Percentiles rank a stretch among this genome's conserved stretches.
phyloP scores from a whole-genome alignment of 1,140 invertebrate genomes.

The Pseudomyrmex concolor region DNA sequence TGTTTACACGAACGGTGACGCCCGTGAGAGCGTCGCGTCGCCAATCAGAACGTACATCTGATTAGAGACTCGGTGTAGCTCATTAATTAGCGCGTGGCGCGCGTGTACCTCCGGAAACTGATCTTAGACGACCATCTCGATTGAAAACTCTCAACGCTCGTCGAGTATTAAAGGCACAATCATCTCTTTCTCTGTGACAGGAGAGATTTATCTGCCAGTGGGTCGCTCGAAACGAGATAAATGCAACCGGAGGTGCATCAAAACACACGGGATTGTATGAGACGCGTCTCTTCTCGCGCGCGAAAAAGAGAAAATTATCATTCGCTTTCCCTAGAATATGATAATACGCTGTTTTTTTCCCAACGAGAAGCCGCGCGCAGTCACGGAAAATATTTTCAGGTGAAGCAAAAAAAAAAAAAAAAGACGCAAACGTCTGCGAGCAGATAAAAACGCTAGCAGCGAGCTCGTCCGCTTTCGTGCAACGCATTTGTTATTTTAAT shows the following conservation, averaged over 20 bases:
- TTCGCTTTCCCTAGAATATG: slow-evolving; percentile 41
- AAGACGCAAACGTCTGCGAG: slow-evolving; percentile 31
- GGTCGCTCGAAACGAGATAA: slow-evolving; percentile 34
- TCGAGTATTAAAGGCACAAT: slow-evolving; percentile 66
- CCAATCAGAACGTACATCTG: slow-evolving; percentile 81
- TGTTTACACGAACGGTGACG: slow-evolving; percentile 75
- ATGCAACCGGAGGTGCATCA: background rate
- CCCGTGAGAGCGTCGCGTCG: slow-evolving; percentile 60
- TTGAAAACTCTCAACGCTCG: slow-evolving; percentile 73
- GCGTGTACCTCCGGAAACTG: slow-evolving; percentile 62
- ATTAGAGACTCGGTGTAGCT: slow-evolving; percentile 80
- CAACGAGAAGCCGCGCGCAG: slow-evolving; percentile 16
- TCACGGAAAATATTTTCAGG: slow-evolving; percentile 53
- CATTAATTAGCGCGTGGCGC: slow-evolving; percentile 75
- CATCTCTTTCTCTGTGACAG: slow-evolving; percentile 33
- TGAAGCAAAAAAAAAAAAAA: slow-evolving; percentile 42
- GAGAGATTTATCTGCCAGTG: slow-evolving; percentile 56
- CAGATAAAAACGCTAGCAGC: slow-evolving; percentile 48
- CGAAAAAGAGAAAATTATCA: slow-evolving; percentile 15
- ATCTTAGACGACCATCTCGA: slow-evolving; percentile 70
- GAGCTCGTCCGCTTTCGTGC: slow-evolving; percentile 42
- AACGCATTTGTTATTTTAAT: slow-evolving; percentile 74
- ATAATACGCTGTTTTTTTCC: slow-evolving; percentile 28
- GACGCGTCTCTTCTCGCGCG: background rate
- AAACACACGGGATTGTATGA: background rate